Conservation (phyloP, 1,140 invertebrate species). For the Anastatus disparis region DNA sequence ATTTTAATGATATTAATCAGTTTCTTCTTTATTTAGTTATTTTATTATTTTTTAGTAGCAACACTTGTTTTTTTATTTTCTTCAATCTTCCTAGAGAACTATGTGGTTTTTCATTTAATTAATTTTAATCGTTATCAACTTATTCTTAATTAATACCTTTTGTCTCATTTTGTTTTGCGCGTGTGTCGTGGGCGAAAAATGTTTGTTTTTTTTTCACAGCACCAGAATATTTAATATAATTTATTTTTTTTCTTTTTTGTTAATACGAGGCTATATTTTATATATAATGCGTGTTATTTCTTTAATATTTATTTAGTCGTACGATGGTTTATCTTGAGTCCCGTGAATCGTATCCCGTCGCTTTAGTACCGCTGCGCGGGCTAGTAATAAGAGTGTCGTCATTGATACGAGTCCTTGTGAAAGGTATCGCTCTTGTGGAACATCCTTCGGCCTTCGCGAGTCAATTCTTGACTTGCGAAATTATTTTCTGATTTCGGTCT, state of each 20-base stretch:
- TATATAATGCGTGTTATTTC: neutral
- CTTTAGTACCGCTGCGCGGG: conserved; percentile 67
- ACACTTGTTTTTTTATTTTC: too few species aligned
- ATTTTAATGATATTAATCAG: too few species aligned
- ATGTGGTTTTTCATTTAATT: neutral
- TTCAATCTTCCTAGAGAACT: neutral
- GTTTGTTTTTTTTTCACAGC: conserved; percentile 11
- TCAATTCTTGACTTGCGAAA: conserved; percentile 75
- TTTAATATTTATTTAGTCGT: neutral
- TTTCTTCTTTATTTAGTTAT: too few species aligned
- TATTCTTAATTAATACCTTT: neutral
- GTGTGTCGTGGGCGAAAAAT: neutral
- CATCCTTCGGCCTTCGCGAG: conserved; percentile 70
- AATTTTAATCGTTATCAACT: too few species aligned
- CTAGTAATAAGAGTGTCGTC: conserved; percentile 77
- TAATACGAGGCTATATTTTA: too few species aligned
- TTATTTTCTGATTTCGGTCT: conserved; percentile 86
- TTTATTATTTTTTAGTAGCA: too few species aligned
- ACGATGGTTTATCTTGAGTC: neutral
- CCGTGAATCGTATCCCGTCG: neutral
- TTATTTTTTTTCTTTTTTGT: too few species aligned
- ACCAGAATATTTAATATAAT: neutral
- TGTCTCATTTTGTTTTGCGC: neutral
- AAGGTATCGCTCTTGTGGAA: conserved; percentile 85
- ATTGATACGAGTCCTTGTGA: conserved; percentile 78